Evolutionary conservation across 2,797 vertebrate species (phyloP), one percentile per base, ranked within the genome.

Genomic region (Schizopygopsis malacanthus): DNA sequence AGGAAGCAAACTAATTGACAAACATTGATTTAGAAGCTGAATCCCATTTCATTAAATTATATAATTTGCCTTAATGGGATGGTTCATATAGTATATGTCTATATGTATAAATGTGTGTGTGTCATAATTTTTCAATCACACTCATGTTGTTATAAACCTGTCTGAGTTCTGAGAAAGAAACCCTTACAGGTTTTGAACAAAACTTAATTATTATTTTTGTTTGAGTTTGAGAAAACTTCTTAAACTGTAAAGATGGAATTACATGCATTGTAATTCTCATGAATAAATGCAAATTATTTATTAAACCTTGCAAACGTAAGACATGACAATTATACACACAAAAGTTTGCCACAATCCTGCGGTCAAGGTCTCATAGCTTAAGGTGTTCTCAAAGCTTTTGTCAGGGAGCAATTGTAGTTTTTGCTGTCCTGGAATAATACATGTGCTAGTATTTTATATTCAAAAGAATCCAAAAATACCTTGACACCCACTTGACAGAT

Each of bases 391-490:
- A n/a, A 73, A 16, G 54, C n/a, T 59, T n/a, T 20, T 43, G 20
- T 79, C 54, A 39, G 52, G 69, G n/a, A 18, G 16, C 10, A 72
- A 59, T 61, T 83, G 39, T 15, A 11, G 28, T 39, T 22, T 63
- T 61, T 45, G 25, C 56, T 61, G 3, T 69, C 22, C 13, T 54
- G 43, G 16, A 83, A 75, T 83, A 61, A 83, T 47, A 33, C 39
- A 1, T 75, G 41, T 22, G 59, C 43, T 8, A 39, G 25, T 63
- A 56, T 75, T 76, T 52, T 28, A 69, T 54, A 6, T 70, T 12
- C 15, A 28, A 9, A 54, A 39, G 4, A 69, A 67, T 56, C 47
- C 65, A 81, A n/a, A 81, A 71, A 81, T 81, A 70, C 45, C 47
- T 77, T 20, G 25, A 65, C 28, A 84, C 41, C 18, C 56, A 10